Conservation (phyloP, 2,888 invertebrate genomes). For the Ophion ellenae region DNA sequence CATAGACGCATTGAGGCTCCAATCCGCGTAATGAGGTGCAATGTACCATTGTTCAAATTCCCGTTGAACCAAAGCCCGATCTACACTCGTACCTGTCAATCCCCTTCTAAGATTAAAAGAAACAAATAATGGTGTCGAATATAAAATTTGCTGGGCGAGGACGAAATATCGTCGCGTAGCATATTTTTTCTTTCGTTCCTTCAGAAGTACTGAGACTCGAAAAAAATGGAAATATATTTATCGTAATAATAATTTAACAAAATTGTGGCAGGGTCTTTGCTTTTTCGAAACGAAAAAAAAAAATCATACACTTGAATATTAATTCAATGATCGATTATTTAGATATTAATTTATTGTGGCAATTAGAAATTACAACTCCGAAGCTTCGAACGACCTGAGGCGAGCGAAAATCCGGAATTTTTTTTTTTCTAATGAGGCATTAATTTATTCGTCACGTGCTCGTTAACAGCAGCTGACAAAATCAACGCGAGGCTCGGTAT, state of each 20-base stretch:
- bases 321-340: neutral
- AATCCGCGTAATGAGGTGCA: neutral
- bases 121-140: neutral
- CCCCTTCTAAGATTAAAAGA: neutral
- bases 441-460: neutral
- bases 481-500: neutral
- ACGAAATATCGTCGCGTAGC: neutral
- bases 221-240: neutral
- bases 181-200: neutral
- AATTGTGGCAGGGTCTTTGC: neutral
- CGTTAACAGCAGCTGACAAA: neutral
- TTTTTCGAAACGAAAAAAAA: neutral
- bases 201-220: neutral
- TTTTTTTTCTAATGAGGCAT: neutral
- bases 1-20: slow-evolving; percentile 53
- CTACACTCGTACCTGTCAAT: slow-evolving; percentile 56
- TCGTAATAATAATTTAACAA: neutral
- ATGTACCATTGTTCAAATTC: slow-evolving; percentile 57
- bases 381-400: neutral
- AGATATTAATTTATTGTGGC: neutral
- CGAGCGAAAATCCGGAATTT: neutral
- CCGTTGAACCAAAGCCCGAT: slow-evolving; percentile 64
- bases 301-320: neutral
- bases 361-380: neutral
- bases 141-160: neutral